phyloP scores from a whole-genome alignment of 2,888 invertebrate genomes.

The Podotricha telesiphe region DNA sequence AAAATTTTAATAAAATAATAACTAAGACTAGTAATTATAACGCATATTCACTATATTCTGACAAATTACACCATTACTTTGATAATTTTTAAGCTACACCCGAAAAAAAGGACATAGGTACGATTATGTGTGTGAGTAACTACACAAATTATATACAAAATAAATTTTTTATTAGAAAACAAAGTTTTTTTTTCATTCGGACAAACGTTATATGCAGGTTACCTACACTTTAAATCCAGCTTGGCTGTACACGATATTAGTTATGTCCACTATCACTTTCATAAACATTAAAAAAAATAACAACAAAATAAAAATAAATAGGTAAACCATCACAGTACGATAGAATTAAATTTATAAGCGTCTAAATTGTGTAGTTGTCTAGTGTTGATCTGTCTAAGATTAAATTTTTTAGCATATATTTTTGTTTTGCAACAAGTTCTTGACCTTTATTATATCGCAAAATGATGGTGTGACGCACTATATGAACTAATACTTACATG shows the following conservation, averaged over 20 bases:
- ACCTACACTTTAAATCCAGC: conserved; percentile 38
- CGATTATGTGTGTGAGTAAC: not conserved
- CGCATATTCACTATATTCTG: conserved; percentile 33
- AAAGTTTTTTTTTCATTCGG: not conserved
- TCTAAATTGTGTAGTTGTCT: too few species aligned
- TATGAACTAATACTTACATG: conserved; percentile 13
- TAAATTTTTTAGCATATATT: conserved; percentile 38
- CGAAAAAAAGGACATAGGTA: conserved; percentile 16
- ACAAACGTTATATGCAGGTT: conserved; percentile 32
- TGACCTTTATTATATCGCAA: conserved; percentile 6
- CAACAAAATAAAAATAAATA: conserved; percentile 64
- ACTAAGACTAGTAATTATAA: conserved; percentile 44
- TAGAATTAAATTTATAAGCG: conserved; percentile 49
- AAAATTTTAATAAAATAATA: conserved; percentile 35
- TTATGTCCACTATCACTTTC: conserved; percentile 42
- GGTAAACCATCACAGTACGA: conserved; percentile 64
- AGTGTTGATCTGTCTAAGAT: too few species aligned
- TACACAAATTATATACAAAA: not conserved
- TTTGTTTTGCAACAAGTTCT: not conserved
- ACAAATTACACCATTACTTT: conserved; percentile 24
- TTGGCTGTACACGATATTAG: conserved; percentile 42
- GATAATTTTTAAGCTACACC: conserved; percentile 22
- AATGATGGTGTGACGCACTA: conserved; percentile 4
- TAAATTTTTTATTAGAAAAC: not conserved
- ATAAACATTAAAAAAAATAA: conserved; percentile 50